Percentiles rank a stretch among this genome's conserved stretches.
Conservation (phyloP, 2,797 vertebrate species). For the Sparidentex hasta region DNA sequence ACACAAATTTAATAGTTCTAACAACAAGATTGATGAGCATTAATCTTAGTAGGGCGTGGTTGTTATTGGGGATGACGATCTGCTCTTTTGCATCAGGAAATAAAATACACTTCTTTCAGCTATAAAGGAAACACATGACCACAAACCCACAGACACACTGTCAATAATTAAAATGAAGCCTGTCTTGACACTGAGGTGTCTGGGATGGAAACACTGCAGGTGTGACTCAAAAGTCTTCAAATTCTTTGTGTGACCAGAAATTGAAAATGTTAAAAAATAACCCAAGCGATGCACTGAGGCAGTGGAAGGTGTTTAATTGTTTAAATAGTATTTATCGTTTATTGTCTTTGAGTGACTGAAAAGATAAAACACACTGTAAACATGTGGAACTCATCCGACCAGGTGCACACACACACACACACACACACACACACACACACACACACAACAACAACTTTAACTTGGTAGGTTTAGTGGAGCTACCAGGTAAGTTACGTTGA, state of each 20-base stretch:
- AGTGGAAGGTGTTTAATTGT: too few species aligned
- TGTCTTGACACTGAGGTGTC: background rate
- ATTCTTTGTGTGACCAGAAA: background rate
- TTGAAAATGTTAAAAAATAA: too few species aligned
- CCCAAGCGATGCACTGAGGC: background rate
- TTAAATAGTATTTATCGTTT: too few species aligned
- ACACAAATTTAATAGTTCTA: background rate
- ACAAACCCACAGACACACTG: background rate
- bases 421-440: too few species aligned
- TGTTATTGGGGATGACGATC: background rate
- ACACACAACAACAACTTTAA: too few species aligned
- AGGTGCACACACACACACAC: too few species aligned
- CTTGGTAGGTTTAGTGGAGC: background rate
- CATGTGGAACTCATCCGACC: too few species aligned
- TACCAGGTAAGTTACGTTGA: background rate
- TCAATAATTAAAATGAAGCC: background rate
- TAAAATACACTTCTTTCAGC: background rate
- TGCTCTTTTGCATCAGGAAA: background rate
- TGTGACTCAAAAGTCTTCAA: background rate
- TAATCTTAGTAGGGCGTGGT: background rate
- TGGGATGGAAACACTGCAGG: background rate
- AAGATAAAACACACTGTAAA: background rate
- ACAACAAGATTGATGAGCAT: accelerated
- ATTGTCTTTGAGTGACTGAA: background rate
- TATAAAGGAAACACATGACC: background rate